Evolutionary conservation across 2,113 vertebrate species (phyloP).

Genomic region (Redunca redunca): DNA sequence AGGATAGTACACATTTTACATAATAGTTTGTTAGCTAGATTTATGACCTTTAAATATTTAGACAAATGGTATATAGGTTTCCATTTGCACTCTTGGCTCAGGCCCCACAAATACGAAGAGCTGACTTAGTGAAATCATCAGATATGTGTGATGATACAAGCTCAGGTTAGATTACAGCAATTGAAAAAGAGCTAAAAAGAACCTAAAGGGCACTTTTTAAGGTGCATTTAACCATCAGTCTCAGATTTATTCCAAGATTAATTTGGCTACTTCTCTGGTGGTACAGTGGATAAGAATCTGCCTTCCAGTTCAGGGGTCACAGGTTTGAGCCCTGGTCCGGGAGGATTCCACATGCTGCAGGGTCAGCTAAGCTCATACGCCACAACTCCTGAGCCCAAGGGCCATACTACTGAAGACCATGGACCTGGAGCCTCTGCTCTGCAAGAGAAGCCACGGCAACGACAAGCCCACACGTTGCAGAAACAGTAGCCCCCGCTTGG

Average conservation of each 20-base stretch:
- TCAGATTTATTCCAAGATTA: constrained; percentile 28
- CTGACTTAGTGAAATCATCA: neutral
- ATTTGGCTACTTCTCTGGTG: neutral
- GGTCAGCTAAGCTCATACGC: neutral
- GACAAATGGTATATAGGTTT: neutral
- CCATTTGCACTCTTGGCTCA: neutral
- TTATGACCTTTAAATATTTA: neutral
- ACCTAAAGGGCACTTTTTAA: neutral
- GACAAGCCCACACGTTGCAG: neutral
- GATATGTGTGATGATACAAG: neutral
- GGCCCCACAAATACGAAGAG: neutral
- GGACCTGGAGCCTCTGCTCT: neutral
- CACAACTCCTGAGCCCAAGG: neutral
- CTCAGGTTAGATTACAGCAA: neutral
- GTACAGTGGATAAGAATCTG: neutral
- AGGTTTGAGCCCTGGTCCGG: neutral
- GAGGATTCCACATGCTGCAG: neutral
- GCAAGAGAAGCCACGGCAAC: neutral
- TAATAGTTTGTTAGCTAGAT: neutral
- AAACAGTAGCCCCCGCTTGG: neutral
- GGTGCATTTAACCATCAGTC: neutral
- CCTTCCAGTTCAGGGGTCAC: neutral
- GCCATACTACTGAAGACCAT: neutral
- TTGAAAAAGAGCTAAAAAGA: neutral
- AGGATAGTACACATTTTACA: neutral